Conservation (phyloP, 1,140 invertebrate species). For the Lepeophtheirus salmonis region DNA sequence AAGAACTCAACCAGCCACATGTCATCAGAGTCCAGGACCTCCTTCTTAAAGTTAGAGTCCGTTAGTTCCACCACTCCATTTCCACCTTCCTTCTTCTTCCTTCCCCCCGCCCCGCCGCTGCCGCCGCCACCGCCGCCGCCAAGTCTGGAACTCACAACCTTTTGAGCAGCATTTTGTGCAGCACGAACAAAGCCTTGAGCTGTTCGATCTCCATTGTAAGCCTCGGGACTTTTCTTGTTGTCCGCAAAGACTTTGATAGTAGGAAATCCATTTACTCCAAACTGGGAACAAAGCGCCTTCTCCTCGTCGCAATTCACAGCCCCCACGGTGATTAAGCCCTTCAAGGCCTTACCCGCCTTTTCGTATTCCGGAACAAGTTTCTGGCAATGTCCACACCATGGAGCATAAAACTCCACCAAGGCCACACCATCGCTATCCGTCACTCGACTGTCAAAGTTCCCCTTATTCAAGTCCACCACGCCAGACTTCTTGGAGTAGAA, state of each 20-base stretch:
- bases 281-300: constrained; percentile 55
- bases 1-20: constrained; percentile 94
- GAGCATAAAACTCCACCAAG: constrained; percentile 86
- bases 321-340: constrained; percentile 49
- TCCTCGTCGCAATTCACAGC: constrained; percentile 80
- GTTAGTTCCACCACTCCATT: constrained; percentile 79
- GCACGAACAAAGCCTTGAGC: constrained; percentile 67
- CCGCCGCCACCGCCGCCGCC: constrained; percentile 23
- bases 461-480: constrained; percentile 72
- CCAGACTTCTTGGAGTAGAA: constrained; percentile 59
- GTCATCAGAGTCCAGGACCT: constrained; percentile 72
- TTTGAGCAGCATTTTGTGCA: constrained; percentile 46
- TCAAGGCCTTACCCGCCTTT: constrained; percentile 66
- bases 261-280: constrained; percentile 73
- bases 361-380: constrained; percentile 63
- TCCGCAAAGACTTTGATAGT: constrained; percentile 85
- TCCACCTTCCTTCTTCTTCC: constrained; percentile 23
- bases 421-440: constrained; percentile 63
- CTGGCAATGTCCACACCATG: constrained; percentile 72
- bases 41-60: constrained; percentile 77
- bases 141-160: constrained; percentile 22
- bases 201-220: constrained; percentile 66
- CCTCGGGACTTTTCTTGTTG: constrained; percentile 65
- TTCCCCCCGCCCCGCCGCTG: constrained; percentile 20
- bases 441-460: constrained; percentile 74